Evolutionary conservation across 2,797 vertebrate species (phyloP), one percentile per base, ranked within the genome.

Genomic region (Acanthurus leucopareius): DNA sequence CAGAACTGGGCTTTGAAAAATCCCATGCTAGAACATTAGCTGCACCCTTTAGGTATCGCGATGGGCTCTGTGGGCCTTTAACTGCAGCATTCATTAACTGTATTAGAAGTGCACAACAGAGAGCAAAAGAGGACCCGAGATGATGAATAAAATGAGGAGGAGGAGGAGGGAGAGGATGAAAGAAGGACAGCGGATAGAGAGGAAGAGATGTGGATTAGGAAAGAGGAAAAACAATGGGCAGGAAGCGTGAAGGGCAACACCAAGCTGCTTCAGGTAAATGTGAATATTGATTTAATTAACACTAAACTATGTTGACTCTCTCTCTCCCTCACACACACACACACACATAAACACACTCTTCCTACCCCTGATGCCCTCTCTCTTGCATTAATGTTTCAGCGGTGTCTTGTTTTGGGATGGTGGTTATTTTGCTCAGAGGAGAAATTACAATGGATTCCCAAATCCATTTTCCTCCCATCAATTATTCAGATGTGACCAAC

Each of bases 401-500:
- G 38, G 53, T 65, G 83, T 83, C 90, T 89, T 90, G 90, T 89
- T 90, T 92, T 77, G 63, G 77, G 85, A 81, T 76, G 77, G 76
- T 78, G 80, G 77, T 90, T 87, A 86, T 90, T 91, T 87, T 79
- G 88, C 87, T 91, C 81, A 47, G 81, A 90, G 86, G 88, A 89
- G 79, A 89, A 86, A 91, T 92, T 91, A 91, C 88, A 86, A 89
- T 82, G 64, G 82, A 90, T 88, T 83, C 85, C 69, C 79, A 88
- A 91, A 91, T 89, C 88, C 73, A 91, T 92, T 93, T 91, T 87
- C 32, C 89, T 80, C 48, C 60, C 7, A 90, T 92, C 84, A 90
- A 92, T 91, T 92, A 92, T 91, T 91, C 88, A 92, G 82, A 89
- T 87, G 80, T 84, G 87, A 91, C 91, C 82, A 58, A 71, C 74